Evolutionary conservation across 2,888 invertebrate species (phyloP).

Genomic region (Thelaira solivaga): DNA sequence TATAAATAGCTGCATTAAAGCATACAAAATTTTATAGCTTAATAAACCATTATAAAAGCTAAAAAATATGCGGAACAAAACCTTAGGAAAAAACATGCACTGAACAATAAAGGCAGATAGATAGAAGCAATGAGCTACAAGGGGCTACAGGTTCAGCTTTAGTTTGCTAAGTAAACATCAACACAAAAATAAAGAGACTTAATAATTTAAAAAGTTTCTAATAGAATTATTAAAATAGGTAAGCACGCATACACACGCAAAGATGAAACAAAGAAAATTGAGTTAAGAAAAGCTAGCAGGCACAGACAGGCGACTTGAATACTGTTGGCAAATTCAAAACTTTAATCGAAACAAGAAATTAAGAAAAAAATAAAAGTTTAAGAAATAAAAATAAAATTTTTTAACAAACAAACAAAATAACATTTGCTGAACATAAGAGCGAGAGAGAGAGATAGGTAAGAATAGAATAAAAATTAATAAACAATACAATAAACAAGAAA

Average conservation of each 20-base stretch:
- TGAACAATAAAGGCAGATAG: not conserved
- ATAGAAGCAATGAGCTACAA: not conserved
- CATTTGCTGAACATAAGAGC: too few relatives aligned
- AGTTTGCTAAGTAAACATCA: conserved; percentile 14
- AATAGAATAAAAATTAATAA: too few relatives aligned
- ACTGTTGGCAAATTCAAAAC: not conserved
- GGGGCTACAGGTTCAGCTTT: not conserved
- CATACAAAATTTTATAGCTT: conserved; percentile 50
- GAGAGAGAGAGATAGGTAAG: too few relatives aligned
- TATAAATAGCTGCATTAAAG: conserved; percentile 47
- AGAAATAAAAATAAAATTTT: conserved; percentile 7
- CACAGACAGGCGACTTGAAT: not conserved
- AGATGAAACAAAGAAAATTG: not conserved
- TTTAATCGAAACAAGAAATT: not conserved
- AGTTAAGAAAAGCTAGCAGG: not conserved
- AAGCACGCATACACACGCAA: not conserved
- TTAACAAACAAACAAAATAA: conserved; percentile 5
- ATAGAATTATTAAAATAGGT: conserved; percentile 61
- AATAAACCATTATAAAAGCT: conserved; percentile 26
- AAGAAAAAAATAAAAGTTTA: conserved; percentile 9
- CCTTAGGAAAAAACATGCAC: not conserved
- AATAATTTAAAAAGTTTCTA: conserved; percentile 61
- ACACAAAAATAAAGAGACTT: conserved; percentile 39
- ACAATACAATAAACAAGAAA: too few relatives aligned
- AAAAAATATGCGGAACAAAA: not conserved